A percentile compares a stretch with the other conserved stretches of the same genome.
These are phyloP conservation scores for Hirudo medicinalis DNA, from an alignment of 1,140 invertebrate genomes.

Conservation along the genomic window DNA sequence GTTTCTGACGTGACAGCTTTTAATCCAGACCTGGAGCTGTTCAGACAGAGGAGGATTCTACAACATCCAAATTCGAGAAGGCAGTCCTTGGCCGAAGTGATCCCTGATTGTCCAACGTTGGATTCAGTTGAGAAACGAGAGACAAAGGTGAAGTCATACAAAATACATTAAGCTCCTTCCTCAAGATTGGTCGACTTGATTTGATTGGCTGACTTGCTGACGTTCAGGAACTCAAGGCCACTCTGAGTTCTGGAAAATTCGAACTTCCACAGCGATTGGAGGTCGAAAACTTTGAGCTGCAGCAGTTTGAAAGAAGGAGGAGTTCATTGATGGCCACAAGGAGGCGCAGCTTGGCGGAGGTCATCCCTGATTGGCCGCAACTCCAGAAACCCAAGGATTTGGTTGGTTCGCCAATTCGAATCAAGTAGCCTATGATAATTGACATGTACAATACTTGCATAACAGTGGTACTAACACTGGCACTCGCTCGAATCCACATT, in stretches of 20 bases:
- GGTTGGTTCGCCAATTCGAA: not conserved
- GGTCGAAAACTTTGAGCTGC: not conserved
- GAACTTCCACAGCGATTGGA: not conserved
- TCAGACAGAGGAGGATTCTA: not conserved
- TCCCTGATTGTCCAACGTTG: constrained; percentile 10
- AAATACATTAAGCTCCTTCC: too few relatives aligned
- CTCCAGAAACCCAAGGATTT: constrained; percentile 9
- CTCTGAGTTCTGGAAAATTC: too few relatives aligned
- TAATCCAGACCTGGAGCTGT: constrained; percentile 14
- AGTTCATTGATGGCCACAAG: constrained; percentile 4
- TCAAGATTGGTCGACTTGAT: too few relatives aligned
- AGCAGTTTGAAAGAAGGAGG: constrained; percentile 7
- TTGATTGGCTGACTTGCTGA: too few relatives aligned
- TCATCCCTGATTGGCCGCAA: constrained; percentile 16
- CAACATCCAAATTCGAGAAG: constrained; percentile 8
- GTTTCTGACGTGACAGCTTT: not conserved
- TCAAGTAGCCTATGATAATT: not conserved
- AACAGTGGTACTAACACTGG: too few relatives aligned
- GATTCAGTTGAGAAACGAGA: not conserved
- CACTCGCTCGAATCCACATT: too few relatives aligned
- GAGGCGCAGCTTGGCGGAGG: constrained; percentile 4
- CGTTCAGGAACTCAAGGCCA: too few relatives aligned
- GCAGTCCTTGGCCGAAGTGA: constrained; percentile 16
- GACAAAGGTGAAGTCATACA: not conserved
- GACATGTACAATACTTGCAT: not conserved